These are phyloP conservation scores for Hermodice carunculata DNA, from an alignment of 2,888 invertebrate genomes.

Conservation along the genomic window DNA sequence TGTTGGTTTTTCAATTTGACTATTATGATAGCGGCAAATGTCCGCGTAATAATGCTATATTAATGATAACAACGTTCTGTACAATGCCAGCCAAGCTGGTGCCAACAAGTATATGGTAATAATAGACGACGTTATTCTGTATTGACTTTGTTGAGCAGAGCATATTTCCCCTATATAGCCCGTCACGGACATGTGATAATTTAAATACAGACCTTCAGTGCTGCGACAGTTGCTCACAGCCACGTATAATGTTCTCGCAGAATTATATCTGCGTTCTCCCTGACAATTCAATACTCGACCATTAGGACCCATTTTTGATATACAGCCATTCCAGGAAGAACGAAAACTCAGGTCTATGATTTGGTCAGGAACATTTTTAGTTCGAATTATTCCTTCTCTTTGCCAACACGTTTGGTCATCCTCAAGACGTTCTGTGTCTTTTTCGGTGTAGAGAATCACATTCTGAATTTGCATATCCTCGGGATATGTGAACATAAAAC, in stretches of 20 bases:
- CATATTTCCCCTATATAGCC: constrained; percentile 29
- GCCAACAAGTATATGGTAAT: no score
- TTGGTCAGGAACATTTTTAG: constrained; percentile 29
- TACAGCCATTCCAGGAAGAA: constrained; percentile 37
- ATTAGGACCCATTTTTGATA: constrained; percentile 24
- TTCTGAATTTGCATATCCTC: constrained; percentile 28
- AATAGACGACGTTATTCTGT: no score
- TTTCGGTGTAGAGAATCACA: constrained; percentile 36
- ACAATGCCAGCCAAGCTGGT: no score
- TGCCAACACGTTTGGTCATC: constrained; percentile 36
- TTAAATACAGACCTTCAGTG: constrained; percentile 26
- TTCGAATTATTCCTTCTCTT: constrained; percentile 34
- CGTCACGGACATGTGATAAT: constrained; percentile 37
- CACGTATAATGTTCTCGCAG: constrained; percentile 27
- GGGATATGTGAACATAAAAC: constrained; percentile 36
- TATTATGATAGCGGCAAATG: no score
- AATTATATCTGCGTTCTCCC: constrained; percentile 23
- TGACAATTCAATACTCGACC: constrained; percentile 27
- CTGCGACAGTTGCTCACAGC: constrained; percentile 41
- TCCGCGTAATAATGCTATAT: no score
- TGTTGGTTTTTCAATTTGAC: no score
- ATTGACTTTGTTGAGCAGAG: no score
- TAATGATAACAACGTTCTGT: no score
- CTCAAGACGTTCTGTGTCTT: constrained; percentile 30
- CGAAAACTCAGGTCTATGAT: constrained; percentile 35